Base-by-base conservation (phyloP, 2,113 vertebrate genomes). In the Columba janthina region DNA sequence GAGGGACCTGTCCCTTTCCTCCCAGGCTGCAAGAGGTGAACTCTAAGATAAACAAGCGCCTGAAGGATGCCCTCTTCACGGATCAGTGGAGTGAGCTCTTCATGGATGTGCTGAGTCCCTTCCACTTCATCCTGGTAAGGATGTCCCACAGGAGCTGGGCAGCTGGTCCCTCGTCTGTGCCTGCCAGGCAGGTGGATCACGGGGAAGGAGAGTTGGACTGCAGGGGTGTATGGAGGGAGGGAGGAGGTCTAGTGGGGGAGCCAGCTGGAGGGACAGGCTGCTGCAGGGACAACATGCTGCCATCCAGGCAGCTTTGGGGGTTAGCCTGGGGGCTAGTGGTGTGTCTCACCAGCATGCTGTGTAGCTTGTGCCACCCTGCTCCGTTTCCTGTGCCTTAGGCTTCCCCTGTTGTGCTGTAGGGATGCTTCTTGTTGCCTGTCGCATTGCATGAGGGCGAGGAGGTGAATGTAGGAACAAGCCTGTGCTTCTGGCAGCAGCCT, bases 41-140 rank as follows among this genome's bases (percentile, higher is more conserved):
- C 93, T 99, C 99, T 73, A 99, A 99, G 99, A 99, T 99, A 95
- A 99, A 99, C 97, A 99, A 99, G 95, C 97, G 99, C 44, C 98
- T 99, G 94, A 99, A 99, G 96, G 99, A 99, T 48, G 99, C 97
- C 40, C 98, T 99, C n/a, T 99, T 99, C 94, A 99, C 98, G 5
- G 99, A 99, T 96, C 99, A 99, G 96, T 99, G 99, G 99, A 99
- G 98, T 1, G 99, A 99, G 88, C 98, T 99, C 42, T 99, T 99
- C 97, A 99, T 99, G 99, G 99, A 99, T 78, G 98, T 98, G 0
- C 97, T 99, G 84, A 98, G 98, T 67, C 99, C 98, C 29, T 99
- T 98, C 91, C 98, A 99, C 97, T 99, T 99, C 11, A 98, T 99
- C 92, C 96, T 99, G 99, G 99, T 99, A 97, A 98, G 97, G 57